A percentile compares a stretch with the other conserved stretches of the same genome.
These are phyloP conservation scores for Contarinia nasturtii DNA, from an alignment of 1,140 invertebrate genomes.

Conservation along the genomic window DNA sequence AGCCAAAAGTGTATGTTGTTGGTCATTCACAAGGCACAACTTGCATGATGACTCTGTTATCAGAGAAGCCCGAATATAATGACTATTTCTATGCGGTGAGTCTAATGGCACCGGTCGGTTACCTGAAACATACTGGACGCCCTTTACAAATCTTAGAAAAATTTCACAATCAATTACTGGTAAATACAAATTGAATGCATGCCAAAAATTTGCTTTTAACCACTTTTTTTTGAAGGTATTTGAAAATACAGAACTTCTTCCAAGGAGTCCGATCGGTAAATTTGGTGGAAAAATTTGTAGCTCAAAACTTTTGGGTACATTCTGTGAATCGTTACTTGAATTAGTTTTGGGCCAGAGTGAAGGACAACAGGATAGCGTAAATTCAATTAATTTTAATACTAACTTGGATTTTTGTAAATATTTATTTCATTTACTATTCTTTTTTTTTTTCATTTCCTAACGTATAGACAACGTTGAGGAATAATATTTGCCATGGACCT, in stretches of 20 bases:
- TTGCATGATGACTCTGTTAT: constrained; percentile 25
- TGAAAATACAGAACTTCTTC: no score
- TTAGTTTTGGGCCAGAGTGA: constrained; percentile 5
- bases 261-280: no score
- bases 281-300: no score
- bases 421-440: no score
- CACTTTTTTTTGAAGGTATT: neutral
- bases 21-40: constrained; percentile 32
- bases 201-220: neutral
- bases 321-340: constrained; percentile 35
- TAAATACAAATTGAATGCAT: neutral
- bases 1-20: constrained; percentile 36
- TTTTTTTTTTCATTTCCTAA: neutral
- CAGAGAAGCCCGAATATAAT: constrained; percentile 34
- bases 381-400: neutral
- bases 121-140: constrained; percentile 14
- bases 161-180: constrained; percentile 2
- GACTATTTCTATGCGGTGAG: constrained; percentile 33
- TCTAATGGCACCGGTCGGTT: constrained; percentile 38
- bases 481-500: constrained; percentile 55
- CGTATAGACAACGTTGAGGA: constrained; percentile 26
- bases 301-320: no score
- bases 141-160: constrained; percentile 23
- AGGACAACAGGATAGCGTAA: neutral
- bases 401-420: no score